phyloP scores from a whole-genome alignment of 2,888 invertebrate genomes.

The Folsomia manolachei region DNA sequence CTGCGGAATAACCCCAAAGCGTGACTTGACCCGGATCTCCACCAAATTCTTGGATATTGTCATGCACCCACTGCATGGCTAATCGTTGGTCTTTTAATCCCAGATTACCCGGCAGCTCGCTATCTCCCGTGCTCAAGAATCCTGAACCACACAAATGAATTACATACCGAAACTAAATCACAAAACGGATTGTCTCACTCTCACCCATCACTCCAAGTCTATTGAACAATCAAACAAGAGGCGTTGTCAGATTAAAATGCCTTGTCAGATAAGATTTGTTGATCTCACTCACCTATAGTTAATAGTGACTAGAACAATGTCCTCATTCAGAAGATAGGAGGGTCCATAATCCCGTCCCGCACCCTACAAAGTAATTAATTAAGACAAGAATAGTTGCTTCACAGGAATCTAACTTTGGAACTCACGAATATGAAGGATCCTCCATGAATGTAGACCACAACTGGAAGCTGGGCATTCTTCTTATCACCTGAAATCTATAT shows the following conservation, averaged over 20 bases:
- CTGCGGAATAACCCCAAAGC: too few relatives aligned
- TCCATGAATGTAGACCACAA: conserved; percentile 1
- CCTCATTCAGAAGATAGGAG: conserved; percentile 31
- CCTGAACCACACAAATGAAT: neutral
- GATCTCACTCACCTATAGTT: conserved; percentile 29
- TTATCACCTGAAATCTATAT: neutral
- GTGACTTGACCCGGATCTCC: conserved; percentile 20
- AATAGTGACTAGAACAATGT: conserved; percentile 24
- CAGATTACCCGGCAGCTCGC: neutral
- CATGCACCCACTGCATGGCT: conserved; percentile 19
- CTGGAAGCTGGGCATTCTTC: neutral
- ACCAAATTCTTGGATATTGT: conserved; percentile 22
- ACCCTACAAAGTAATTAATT: neutral
- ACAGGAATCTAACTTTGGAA: too few relatives aligned
- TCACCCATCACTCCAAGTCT: too few relatives aligned
- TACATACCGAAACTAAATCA: neutral
- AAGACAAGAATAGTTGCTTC: too few relatives aligned
- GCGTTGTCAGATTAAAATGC: neutral
- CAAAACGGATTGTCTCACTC: neutral
- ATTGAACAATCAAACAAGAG: neutral
- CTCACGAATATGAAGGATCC: neutral
- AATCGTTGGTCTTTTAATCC: conserved; percentile 17
- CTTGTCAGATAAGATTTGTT: neutral
- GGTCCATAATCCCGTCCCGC: neutral
- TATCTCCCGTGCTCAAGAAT: neutral